phyloP scores from a whole-genome alignment of 2,113 vertebrate genomes.

The Hepsetus odoe region DNA sequence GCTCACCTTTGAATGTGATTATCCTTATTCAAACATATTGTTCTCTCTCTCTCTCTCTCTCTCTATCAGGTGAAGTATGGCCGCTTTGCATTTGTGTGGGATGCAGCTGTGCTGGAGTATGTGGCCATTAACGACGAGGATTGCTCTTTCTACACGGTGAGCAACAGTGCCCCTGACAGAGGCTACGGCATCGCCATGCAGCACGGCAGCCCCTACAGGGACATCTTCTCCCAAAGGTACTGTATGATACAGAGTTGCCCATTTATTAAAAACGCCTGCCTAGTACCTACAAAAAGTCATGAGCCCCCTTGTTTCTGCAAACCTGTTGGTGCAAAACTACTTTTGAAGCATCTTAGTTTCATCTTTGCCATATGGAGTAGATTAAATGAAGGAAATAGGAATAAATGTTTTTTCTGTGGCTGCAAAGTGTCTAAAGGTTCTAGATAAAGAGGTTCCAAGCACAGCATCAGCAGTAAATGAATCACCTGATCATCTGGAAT shows the following conservation, averaged over 20 bases:
- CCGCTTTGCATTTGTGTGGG: constrained; percentile 97
- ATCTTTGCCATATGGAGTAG: no score
- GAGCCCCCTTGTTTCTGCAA: no score
- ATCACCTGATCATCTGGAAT: no score
- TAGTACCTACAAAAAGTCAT: no score
- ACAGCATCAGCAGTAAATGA: no score
- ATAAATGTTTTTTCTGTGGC: no score
- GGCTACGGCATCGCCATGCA: constrained; percentile 97
- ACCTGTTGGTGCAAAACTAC: no score
- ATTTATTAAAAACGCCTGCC: no score
- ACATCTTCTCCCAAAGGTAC: constrained; percentile 97
- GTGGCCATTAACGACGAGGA: constrained; percentile 95
- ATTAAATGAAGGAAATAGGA: no score
- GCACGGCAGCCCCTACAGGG: constrained; percentile 95
- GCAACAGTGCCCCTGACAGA: constrained; percentile 87
- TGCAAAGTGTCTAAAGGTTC: no score
- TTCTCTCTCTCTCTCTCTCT: not conserved
- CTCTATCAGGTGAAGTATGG: constrained; percentile 88
- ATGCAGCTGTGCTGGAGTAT: constrained; percentile 93
- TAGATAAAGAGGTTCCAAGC: no score
- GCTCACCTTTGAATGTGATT: constrained; percentile 24
- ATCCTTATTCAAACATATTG: constrained; percentile 23
- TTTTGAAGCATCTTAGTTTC: no score
- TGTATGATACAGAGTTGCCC: not conserved
- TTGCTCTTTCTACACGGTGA: constrained; percentile 92